Percentiles rank a stretch among this genome's conserved stretches.
Evolutionary conservation across 2,888 invertebrate genomes (phyloP).

Genomic region (Temnothorax ravouxi): DNA sequence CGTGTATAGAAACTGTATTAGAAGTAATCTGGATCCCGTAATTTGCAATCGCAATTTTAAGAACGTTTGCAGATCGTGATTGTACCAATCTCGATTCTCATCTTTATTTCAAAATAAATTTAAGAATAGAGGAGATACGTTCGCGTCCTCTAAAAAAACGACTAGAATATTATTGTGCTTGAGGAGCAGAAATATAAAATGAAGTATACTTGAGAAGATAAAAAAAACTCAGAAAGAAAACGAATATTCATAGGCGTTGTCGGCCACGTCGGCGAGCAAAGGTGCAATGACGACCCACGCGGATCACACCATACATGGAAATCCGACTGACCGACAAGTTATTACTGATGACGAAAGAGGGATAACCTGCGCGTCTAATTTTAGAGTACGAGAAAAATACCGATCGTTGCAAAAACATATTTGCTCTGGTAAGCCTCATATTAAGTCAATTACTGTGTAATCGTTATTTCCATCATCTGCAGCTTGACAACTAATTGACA

Average conservation of each 20-base stretch:
- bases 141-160: background rate
- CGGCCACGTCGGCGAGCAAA: slow-evolving; percentile 59
- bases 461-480: slow-evolving; percentile 15
- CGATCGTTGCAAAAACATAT: slow-evolving; percentile 22
- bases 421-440: slow-evolving; percentile 23
- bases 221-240: slow-evolving; percentile 46
- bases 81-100: background rate
- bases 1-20: background rate
- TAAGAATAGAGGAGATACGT: background rate
- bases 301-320: slow-evolving; percentile 64
- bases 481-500: background rate
- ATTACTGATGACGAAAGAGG: slow-evolving; percentile 61
- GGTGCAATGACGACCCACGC: slow-evolving; percentile 67
- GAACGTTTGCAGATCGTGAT: background rate
- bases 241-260: slow-evolving; percentile 64
- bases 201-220: slow-evolving; percentile 11
- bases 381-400: slow-evolving; percentile 36
- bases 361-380: slow-evolving; percentile 52
- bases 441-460: slow-evolving; percentile 27
- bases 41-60: background rate
- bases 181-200: background rate
- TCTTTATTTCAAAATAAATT: slow-evolving; percentile 7
- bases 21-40: background rate
- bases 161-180: background rate
- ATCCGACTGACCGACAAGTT: slow-evolving; percentile 63